Evolutionary conservation across 2,888 invertebrate genomes (phyloP).

Genomic region (Acrocyrtus sp.): DNA sequence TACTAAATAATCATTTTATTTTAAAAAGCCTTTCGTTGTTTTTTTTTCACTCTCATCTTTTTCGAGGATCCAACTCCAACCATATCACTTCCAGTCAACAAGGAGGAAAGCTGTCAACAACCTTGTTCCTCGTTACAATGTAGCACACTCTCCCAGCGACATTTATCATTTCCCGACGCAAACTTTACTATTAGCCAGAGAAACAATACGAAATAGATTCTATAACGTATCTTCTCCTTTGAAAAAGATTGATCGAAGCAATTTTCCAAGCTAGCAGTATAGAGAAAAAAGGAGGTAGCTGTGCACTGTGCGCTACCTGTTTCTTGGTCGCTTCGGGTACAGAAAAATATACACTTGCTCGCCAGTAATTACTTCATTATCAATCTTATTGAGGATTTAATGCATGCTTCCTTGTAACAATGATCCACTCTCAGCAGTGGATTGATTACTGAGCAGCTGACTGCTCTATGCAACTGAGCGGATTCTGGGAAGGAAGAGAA

Average conservation of each 20-base stretch:
- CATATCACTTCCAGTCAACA: conserved; percentile 43
- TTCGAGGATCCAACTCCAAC: not conserved
- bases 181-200: no score
- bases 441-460: conserved; percentile 45
- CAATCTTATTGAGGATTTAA: not conserved
- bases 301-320: not conserved
- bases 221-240: not conserved
- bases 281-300: not conserved
- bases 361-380: conserved; percentile 40
- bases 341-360: not conserved
- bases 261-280: no score
- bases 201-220: not conserved
- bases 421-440: conserved; percentile 41
- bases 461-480: not conserved
- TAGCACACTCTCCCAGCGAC: conserved; percentile 30
- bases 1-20: conserved; percentile 4
- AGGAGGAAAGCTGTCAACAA: conserved; percentile 35
- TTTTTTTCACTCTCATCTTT: conserved; percentile 12
- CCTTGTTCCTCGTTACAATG: conserved; percentile 47
- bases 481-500: not conserved
- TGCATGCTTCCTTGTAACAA: conserved; percentile 24
- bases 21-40: conserved; percentile 45
- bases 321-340: not conserved
- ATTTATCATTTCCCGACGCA: conserved; percentile 39
- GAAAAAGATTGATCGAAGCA: not conserved